Base-by-base conservation (phyloP, 2,797 vertebrate species). In the Acrossocheilus wenchowensis region DNA sequence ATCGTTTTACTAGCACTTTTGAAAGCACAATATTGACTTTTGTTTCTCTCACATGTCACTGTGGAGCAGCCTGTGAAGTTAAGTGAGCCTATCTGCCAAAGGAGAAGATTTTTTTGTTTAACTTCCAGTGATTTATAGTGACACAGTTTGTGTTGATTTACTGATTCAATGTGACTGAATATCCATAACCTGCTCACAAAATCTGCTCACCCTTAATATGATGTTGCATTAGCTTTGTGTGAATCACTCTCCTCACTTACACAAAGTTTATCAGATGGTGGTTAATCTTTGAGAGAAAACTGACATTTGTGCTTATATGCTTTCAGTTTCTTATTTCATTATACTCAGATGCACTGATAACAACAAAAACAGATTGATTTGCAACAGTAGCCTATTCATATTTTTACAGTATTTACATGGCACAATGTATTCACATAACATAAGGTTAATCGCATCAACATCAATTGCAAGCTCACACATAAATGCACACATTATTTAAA, bases 1-100 rank as follows among this genome's bases (percentile, higher is more conserved):
- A 89, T 92, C 54, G n/a, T 52, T 50, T 14, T 23, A 73, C 68
- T 66, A 41, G 66, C 82, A 85, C 57, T 39, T 23, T 69, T 80
- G 57, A 87, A 78, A 88, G 80, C 83, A 85, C 78, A 86, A 68
- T 90, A 89, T 91, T 90, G 88, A 92, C 88, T 82, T 84, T 90
- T 86, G 87, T 64, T 85, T 86, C 71, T 74, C 82, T 81, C 77
- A 75, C 60, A 83, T 77, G 86, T 81, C 80, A 87, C 84, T 54
- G 74, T 75, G 83, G 78, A 26, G 66, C 21, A 71, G 77, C 43
- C 72, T 78, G 81, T 81, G 36, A 86, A 88, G 78, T 81, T 72
- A 84, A 75, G 68, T 54, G 64, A 87, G 54, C 72, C 78, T 75
- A 68, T 80, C 88, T 88, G 84, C 87, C 39, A 69, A 62, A 84